These are phyloP conservation scores for Zosterops lateralis DNA, from an alignment of 2,113 vertebrate species.

Conservation along the genomic window DNA sequence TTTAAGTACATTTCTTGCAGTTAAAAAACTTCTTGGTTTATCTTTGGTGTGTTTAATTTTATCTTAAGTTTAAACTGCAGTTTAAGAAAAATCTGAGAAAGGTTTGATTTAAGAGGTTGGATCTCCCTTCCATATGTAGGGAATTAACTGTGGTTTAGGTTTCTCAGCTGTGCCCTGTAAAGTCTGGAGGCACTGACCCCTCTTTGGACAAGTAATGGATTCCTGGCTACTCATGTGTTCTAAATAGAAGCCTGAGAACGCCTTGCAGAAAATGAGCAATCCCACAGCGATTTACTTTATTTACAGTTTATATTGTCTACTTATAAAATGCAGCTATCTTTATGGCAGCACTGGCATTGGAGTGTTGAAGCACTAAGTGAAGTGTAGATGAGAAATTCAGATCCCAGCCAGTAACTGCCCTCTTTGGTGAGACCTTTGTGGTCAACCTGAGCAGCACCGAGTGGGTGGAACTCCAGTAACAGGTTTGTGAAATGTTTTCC, in stretches of 20 bases:
- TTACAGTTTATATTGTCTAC: accelerated
- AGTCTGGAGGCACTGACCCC: background rate
- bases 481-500: background rate
- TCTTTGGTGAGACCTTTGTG: background rate
- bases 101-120: background rate
- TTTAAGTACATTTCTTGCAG: background rate
- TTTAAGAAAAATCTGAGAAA: background rate
- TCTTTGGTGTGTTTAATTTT: background rate
- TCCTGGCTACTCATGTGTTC: accelerated
- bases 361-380: background rate
- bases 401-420: background rate
- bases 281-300: background rate
- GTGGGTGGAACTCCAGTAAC: background rate
- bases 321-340: background rate
- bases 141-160: background rate
- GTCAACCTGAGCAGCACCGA: background rate
- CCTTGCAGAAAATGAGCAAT: background rate
- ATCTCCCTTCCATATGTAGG: accelerated
- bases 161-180: background rate
- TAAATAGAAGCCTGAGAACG: background rate
- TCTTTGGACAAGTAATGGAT: background rate
- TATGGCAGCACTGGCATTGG: background rate
- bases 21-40: background rate
- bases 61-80: background rate
- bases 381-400: background rate